These are phyloP conservation scores for Nomada flava DNA, from an alignment of 2,888 invertebrate species.

Conservation along the genomic window DNA sequence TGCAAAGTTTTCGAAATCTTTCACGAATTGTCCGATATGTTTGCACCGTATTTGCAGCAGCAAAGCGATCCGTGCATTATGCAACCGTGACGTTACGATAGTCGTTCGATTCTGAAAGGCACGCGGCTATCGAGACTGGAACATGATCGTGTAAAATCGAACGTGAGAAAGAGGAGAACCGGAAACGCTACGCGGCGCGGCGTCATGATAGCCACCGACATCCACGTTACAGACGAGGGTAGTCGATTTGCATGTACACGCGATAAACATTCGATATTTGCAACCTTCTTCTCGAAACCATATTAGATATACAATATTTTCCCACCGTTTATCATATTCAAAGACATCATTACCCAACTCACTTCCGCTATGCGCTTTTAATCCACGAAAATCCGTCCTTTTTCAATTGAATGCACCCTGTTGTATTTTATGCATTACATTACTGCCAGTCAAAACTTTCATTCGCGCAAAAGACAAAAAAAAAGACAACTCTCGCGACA, in stretches of 20 bases:
- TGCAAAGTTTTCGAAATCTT: not conserved
- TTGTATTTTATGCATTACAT: not conserved
- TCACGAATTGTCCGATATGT: not conserved
- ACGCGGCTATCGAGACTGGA: slow-evolving; percentile 19
- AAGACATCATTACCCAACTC: not conserved
- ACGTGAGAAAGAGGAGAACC: slow-evolving; percentile 24
- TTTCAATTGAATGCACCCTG: too few species aligned
- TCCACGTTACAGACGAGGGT: slow-evolving; percentile 17
- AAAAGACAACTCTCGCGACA: too few species aligned
- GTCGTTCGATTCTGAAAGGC: slow-evolving; percentile 2
- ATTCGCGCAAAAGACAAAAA: not conserved
- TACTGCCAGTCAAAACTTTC: not conserved
- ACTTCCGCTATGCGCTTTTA: not conserved
- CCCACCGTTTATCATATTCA: too few species aligned
- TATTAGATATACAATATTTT: slow-evolving; percentile 17
- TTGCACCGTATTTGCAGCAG: not conserved
- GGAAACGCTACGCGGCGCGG: slow-evolving; percentile 25
- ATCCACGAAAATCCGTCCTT: not conserved
- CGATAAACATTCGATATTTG: slow-evolving; percentile 24
- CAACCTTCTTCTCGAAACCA: not conserved
- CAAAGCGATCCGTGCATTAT: slow-evolving; percentile 1
- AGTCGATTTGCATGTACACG: slow-evolving; percentile 31
- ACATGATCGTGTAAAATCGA: slow-evolving; percentile 34
- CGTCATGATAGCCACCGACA: slow-evolving; percentile 4
- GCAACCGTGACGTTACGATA: not conserved